These are phyloP conservation scores for Coelinius sp. DNA, from an alignment of 2,888 invertebrate genomes.

Conservation along the genomic window DNA sequence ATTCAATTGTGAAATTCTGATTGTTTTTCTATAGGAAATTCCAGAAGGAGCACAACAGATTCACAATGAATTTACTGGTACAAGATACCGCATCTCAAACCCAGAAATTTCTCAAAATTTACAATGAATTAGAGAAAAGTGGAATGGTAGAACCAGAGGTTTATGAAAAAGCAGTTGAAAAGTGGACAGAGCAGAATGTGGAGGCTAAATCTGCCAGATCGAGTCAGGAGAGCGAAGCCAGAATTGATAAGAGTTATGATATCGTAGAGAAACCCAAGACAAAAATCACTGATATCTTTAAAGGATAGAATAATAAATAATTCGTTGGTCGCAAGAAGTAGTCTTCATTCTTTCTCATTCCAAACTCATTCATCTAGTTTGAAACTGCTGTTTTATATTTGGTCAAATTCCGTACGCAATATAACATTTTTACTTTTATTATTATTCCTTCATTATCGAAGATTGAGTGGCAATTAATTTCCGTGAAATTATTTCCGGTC, in stretches of 20 bases:
- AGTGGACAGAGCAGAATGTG: neutral
- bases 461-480: too few relatives aligned
- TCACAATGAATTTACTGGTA: constrained; percentile 74
- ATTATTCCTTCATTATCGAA: too few relatives aligned
- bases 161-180: constrained; percentile 2
- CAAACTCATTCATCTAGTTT: too few relatives aligned
- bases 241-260: neutral
- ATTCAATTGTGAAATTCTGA: neutral
- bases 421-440: too few relatives aligned
- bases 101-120: constrained; percentile 77
- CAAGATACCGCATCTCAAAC: constrained; percentile 73
- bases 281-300: constrained; percentile 11
- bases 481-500: too few relatives aligned
- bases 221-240: neutral
- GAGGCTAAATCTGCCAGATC: neutral
- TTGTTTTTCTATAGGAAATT: constrained; percentile 74
- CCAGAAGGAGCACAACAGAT: constrained; percentile 75
- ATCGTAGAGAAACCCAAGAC: neutral
- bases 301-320: neutral
- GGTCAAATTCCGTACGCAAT: too few relatives aligned
- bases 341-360: too few relatives aligned
- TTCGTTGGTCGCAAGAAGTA: neutral
- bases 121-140: constrained; percentile 73
- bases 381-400: too few relatives aligned
- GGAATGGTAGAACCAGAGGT: neutral